Percentiles rank a stretch among this genome's conserved stretches.
phyloP scores from a whole-genome alignment of 2,888 invertebrate genomes.

The Acrocera orbiculus region DNA sequence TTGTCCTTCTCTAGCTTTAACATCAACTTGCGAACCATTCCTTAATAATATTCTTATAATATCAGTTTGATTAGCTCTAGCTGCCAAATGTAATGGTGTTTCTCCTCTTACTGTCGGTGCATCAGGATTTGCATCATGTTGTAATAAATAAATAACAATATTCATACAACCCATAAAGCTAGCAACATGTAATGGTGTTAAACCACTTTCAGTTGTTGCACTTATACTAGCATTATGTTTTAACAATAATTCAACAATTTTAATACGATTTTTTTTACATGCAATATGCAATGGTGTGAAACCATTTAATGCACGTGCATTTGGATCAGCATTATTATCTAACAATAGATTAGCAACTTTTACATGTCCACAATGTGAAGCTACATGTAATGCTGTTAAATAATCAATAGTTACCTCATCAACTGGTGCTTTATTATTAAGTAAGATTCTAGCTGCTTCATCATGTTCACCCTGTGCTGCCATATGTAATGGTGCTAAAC shows the following conservation, averaged over 20 bases:
- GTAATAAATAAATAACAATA: constrained; percentile 88
- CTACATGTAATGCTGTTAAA: constrained; percentile 89
- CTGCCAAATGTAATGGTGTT: constrained; percentile 90
- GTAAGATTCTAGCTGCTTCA: constrained; percentile 80
- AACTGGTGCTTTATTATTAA: constrained; percentile 90
- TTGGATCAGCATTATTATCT: constrained; percentile 91
- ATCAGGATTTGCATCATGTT: constrained; percentile 86
- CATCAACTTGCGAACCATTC: constrained; percentile 73
- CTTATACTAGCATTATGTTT: constrained; percentile 81
- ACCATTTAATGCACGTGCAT: constrained; percentile 89
- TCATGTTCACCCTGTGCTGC: constrained; percentile 97
- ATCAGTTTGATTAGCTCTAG: constrained; percentile 94
- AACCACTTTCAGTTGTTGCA: constrained; percentile 59
- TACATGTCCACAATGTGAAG: constrained; percentile 87
- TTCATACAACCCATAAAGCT: constrained; percentile 99
- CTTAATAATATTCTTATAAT: constrained; percentile 86
- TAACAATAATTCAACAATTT: constrained; percentile 84
- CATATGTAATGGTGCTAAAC: constrained; percentile 95
- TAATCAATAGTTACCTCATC: constrained; percentile 98
- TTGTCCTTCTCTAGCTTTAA: constrained; percentile 69
- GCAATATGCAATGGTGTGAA: constrained; percentile 97
- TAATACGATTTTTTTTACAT: constrained; percentile 95
- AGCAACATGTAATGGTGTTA: constrained; percentile 94
- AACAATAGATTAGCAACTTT: constrained; percentile 81
- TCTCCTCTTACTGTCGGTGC: constrained; percentile 91